Evolutionary conservation across 2,888 invertebrate genomes (phyloP), one percentile per base, ranked within the genome.

Genomic region (Mythimna albipuncta): DNA sequence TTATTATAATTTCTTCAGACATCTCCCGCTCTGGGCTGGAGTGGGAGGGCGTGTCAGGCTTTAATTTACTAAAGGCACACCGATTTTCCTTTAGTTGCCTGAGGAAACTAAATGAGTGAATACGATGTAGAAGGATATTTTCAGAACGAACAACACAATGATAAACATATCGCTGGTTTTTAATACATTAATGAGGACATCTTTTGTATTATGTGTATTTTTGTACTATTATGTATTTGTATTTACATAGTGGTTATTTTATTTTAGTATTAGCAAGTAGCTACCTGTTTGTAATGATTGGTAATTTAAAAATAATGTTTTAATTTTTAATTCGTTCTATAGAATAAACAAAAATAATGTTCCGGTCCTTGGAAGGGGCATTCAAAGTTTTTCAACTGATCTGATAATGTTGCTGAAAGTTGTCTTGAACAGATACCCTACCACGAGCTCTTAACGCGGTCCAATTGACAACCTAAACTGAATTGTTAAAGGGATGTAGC

Each of bases 101-200:
- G 32, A 32, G 32, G 32, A 32, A 32, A 32, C 50, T 19, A 70
- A 77, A 71, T 47, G 71, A 76, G 57, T 64, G 57, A 52, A 32
- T 21, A 38, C 32, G 9, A 2, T 21, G 6, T 6, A 32, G 21
- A 35, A 72, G 54, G 50, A 77, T 82, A 26, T 77, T 72, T 79
- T 68, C 16, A 63, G 64, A 72, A 52, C 10, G 32, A 6, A 16
- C 13, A 16, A 35, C 13, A 44, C 16, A 32, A 9, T 59, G 38
- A 54, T 58, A 50, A 55, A 44, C 16, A 72, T 32, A 67, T 21
- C 21, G 3, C 26, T 59, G 11, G 58, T 69, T 64, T 78, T 64
- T n/a, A 35, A 54, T 61, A 6, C 4, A 69, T 32, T n/a, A 47
- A 76, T 77, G 58, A 69, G 65, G 77, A 59, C 38, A 69, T 69